Conservation (phyloP, 1,140 invertebrate genomes). For the Pachypeltis micranthus region DNA sequence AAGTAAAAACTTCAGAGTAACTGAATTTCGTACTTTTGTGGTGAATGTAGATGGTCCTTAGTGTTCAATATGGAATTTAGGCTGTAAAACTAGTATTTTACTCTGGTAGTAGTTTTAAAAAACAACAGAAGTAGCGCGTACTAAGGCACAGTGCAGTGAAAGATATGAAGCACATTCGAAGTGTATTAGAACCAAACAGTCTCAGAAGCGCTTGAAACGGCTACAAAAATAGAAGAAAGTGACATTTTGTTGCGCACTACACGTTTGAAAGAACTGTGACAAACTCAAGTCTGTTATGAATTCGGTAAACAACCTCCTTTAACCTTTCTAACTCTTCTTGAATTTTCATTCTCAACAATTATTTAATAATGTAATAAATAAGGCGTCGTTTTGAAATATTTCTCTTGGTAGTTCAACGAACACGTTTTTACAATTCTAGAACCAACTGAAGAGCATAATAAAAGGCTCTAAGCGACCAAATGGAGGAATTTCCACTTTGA, state of each 20-base stretch:
- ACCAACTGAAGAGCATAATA: slow-evolving; percentile 1
- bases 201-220: too few species aligned
- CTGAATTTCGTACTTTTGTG: too few species aligned
- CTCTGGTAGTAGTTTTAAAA: too few species aligned
- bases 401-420: not conserved
- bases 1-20: too few species aligned
- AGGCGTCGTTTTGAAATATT: too few species aligned
- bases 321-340: not conserved
- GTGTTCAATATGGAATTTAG: too few species aligned
- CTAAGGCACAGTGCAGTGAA: too few species aligned
- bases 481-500: not conserved
- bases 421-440: not conserved
- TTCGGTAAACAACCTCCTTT: not conserved
- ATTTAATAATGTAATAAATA: not conserved
- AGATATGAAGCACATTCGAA: too few species aligned
- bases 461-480: not conserved
- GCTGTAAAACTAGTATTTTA: too few species aligned
- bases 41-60: too few species aligned
- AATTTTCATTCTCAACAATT: not conserved
- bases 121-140: too few species aligned
- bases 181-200: too few species aligned
- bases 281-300: not conserved
- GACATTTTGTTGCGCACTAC: not conserved
- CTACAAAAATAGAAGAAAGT: not conserved
- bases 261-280: not conserved